phyloP scores from a whole-genome alignment of 2,888 invertebrate species.

The Crioceris asparagi region DNA sequence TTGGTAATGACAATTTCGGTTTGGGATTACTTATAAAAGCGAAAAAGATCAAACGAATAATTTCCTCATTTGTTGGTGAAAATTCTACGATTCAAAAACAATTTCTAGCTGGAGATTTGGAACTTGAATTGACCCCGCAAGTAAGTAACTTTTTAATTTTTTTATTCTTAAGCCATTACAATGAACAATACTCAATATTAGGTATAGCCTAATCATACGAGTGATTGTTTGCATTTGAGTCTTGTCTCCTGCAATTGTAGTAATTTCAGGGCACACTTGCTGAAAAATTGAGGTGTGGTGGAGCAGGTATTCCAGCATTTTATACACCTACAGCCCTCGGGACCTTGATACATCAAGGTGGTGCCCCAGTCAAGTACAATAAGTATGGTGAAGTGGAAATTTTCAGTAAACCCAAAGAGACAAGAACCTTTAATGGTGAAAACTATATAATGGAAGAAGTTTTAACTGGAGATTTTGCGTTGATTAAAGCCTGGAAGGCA shows the following conservation, averaged over 20 bases:
- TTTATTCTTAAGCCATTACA: no score
- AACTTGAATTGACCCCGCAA: slow-evolving; percentile 86
- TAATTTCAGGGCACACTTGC: slow-evolving; percentile 97
- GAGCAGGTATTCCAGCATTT: slow-evolving; percentile 95
- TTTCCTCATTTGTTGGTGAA: slow-evolving; percentile 97
- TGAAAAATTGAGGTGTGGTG: slow-evolving; percentile 90
- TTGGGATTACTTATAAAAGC: slow-evolving; percentile 83
- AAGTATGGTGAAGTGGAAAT: slow-evolving; percentile 65
- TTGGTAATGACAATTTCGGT: slow-evolving; percentile 91
- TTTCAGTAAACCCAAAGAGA: slow-evolving; percentile 61
- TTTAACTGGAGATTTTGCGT: slow-evolving; percentile 90
- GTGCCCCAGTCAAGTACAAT: slow-evolving; percentile 87
- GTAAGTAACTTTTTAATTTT: no score
- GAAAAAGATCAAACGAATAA: slow-evolving; percentile 85
- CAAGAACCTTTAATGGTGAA: slow-evolving; percentile 71
- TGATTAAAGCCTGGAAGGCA: slow-evolving; percentile 96
- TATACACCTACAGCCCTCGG: slow-evolving; percentile 95
- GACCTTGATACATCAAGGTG: slow-evolving; percentile 92
- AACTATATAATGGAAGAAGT: slow-evolving; percentile 92
- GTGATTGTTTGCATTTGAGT: no score
- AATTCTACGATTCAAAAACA: slow-evolving; percentile 96
- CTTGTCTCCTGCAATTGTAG: no score
- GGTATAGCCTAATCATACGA: no score
- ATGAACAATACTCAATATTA: no score
- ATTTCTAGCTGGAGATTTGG: slow-evolving; percentile 84